Evolutionary conservation across 2,888 invertebrate genomes (phyloP).

Genomic region (Bruchidius siliquastri): DNA sequence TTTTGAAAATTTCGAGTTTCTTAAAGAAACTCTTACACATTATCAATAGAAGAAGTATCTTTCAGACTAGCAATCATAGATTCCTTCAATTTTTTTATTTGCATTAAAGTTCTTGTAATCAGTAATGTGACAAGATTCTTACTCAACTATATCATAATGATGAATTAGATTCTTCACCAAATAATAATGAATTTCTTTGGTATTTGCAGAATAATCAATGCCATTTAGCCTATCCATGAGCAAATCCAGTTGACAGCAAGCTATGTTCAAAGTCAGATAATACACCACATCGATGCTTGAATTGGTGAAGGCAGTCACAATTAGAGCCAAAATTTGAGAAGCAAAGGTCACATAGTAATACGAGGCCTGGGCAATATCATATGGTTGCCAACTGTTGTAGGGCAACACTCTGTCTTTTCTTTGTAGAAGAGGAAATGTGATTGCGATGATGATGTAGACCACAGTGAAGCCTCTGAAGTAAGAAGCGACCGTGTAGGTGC

Average conservation of each 20-base stretch:
- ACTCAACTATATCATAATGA: conserved; percentile 8
- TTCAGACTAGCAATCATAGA: too few relatives aligned
- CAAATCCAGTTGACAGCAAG: background rate
- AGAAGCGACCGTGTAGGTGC: background rate
- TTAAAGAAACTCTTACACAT: too few relatives aligned
- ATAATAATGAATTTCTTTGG: background rate
- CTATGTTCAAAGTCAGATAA: background rate
- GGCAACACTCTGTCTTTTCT: conserved; percentile 6
- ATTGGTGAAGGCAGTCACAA: conserved; percentile 6
- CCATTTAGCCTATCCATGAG: background rate
- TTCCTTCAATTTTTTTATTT: too few relatives aligned
- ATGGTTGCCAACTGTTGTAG: conserved; percentile 11
- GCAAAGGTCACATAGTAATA: conserved; percentile 3
- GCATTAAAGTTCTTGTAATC: too few relatives aligned
- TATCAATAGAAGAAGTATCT: too few relatives aligned
- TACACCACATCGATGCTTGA: conserved; percentile 9
- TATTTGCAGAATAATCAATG: background rate
- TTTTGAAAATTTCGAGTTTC: too few relatives aligned
- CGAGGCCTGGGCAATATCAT: conserved; percentile 4
- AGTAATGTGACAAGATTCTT: background rate
- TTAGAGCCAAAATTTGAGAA: conserved; percentile 9
- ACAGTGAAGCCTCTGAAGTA: background rate
- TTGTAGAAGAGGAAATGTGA: conserved; percentile 9
- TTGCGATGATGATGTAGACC: background rate
- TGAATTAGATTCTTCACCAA: conserved; percentile 5